Evolutionary conservation across 2,888 invertebrate genomes (phyloP), one percentile per base, ranked within the genome.

Genomic region (Macropis europaea): DNA sequence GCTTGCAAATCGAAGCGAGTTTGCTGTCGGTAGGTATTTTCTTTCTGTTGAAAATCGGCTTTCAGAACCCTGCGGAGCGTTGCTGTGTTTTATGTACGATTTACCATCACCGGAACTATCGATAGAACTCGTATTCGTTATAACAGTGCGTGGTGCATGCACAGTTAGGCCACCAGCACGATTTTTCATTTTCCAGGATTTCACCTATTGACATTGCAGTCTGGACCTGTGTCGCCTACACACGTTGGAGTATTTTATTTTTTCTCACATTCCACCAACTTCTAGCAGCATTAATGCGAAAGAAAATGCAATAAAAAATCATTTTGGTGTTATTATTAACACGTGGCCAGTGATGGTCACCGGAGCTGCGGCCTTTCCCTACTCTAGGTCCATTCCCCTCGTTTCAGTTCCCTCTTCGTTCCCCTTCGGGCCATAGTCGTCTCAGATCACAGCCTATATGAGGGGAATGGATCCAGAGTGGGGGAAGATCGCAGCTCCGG

Each of bases 151-250:
- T 5, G 9, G 42, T 17, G 11, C 15, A 6, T 34, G 19, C 13
- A n/a, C 6, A 17, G 24, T 9, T 6, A 19, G 32, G 5, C 34
- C 17, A 11, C 19, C 11, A 36, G 47, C 19, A 34, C 56, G 63
- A 47, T 64, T 48, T 63, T 63, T 63, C 63, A 69, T 63, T 67
- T 45, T 38, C 30, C 50, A 26, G 34, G 50, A 36, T 63, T 63
- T 50, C 34, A 28, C 48, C 28, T 22, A 17, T 19, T 43, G 43
- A 56, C 28, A 53, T 26, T 54, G 53, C 62, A 62, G 62, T 54
- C 48, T 30, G n/a, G 48, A 32, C 15, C n/a, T n/a, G 15, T 13
- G 13, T 19, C 28, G 32, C 11, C 30, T 34, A 13, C 34, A 26
- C 9, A 17, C 11, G 13, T 11, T 17, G 26, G 2, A 15, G 45